Evolutionary conservation across 2,888 invertebrate genomes (phyloP).

Genomic region (Drosophila paucipuncta): DNA sequence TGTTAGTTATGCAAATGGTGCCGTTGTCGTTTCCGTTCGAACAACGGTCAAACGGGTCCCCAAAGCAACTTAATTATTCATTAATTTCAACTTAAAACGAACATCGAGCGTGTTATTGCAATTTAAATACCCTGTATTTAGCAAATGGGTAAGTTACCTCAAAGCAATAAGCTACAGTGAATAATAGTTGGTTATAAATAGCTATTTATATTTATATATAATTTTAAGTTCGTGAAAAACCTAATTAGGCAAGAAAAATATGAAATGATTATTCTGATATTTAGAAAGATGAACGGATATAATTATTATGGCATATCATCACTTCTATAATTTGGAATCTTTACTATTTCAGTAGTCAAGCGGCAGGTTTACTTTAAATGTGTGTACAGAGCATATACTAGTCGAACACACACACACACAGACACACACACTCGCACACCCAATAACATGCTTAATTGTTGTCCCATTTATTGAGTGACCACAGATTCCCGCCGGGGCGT

Average conservation of each 20-base stretch:
- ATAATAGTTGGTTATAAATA: not conserved
- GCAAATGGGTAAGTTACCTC: not conserved
- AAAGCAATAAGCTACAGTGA: not conserved
- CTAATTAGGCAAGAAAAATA: not conserved
- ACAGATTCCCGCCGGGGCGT: conserved; percentile 34
- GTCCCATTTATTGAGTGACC: conserved; percentile 52
- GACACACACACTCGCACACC: no score
- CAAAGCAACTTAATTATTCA: conserved; percentile 76
- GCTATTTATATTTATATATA: not conserved
- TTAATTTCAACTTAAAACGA: conserved; percentile 77
- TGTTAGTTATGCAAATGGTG: conserved; percentile 79
- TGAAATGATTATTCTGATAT: not conserved
- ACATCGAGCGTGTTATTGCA: conserved; percentile 35
- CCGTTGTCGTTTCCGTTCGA: conserved; percentile 56
- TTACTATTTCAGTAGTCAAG: not conserved
- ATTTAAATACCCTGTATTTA: conserved; percentile 14
- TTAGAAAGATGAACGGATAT: not conserved
- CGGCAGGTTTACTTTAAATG: not conserved
- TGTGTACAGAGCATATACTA: not conserved
- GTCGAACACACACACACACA: not conserved
- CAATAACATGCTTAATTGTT: conserved; percentile 17
- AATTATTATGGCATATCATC: not conserved
- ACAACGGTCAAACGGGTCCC: conserved; percentile 38
- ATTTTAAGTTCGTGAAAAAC: not conserved
- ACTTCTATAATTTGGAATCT: not conserved